Evolutionary conservation across 2,113 vertebrate species (phyloP), one percentile per base, ranked within the genome.

Genomic region (Spheniscus mendiculus): DNA sequence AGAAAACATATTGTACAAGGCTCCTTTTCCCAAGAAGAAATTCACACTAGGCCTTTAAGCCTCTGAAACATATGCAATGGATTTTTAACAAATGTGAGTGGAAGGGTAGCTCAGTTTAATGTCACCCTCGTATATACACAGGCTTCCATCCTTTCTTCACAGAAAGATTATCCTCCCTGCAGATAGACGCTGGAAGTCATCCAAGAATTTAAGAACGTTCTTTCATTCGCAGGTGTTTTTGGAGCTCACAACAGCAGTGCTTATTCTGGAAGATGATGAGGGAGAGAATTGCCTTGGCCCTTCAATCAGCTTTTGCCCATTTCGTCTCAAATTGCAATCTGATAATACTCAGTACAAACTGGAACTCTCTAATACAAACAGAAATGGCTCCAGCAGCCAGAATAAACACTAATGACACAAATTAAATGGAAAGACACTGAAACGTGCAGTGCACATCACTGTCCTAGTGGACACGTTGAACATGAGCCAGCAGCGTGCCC

Each of bases 161-260:
- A 74, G 92, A 59, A 88, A 74, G 85, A 93, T 81, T 87, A 91
- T 91, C 89, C 74, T 96, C 66, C 70, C 74, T 66, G 71, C 79
- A 95, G 89, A 94, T 29, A 93, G 71, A 88, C 88, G 22, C 52
- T 96, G 96, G 95, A 97, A 96, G 91, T 38, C 63, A 74, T 91
- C 95, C 96, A 97, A 93, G 82, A 88, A 70, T 87, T 94, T 85
- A 82, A 93, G 83, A 97, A 93, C 83, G 83, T 90, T 91, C 90
- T 88, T 96, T 86, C 90, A 88, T 88, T 94, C 93, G 95, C 93
- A 96, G 80, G 95, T 96, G 90, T 17, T 92, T 95, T 82, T 80
- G 65, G 62, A 93, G 91, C 90, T 95, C 90, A 90, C 55, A 91
- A 71, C 70, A 87, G 72, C 83, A 89, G 82, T 87, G 62, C 73